phyloP scores from a whole-genome alignment of 2,797 vertebrate genomes.

The Chromobotia macracanthus region DNA sequence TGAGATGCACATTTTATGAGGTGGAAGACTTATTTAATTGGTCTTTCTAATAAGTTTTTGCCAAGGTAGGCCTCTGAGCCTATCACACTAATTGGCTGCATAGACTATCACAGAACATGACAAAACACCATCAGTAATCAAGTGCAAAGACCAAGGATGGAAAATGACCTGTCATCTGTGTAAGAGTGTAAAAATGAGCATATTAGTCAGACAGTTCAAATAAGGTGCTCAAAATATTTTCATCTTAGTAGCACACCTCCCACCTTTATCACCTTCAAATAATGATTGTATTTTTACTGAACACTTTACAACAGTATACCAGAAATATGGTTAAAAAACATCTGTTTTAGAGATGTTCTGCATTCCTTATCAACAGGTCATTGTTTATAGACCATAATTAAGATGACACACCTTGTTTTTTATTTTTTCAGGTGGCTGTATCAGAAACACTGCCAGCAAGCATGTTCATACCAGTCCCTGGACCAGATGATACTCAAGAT shows the following conservation, averaged over 20 bases:
- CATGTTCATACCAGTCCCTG: constrained; percentile 91
- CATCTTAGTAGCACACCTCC: constrained; percentile 4
- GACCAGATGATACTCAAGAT: constrained; percentile 87
- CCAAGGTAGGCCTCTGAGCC: constrained; percentile 84
- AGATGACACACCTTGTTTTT: constrained; percentile 58
- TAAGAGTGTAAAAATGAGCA: constrained; percentile 31
- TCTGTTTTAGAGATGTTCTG: constrained; percentile 1
- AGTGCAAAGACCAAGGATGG: constrained; percentile 79
- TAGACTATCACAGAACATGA: constrained; percentile 83
- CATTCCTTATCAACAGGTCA: constrained; percentile 27
- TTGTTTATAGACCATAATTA: constrained; percentile 51
- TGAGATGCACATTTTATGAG: constrained; percentile 62
- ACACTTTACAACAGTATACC: not conserved
- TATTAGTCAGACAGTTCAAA: constrained; percentile 40
- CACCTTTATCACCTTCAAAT: not conserved
- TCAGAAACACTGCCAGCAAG: constrained; percentile 95
- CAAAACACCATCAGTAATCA: constrained; percentile 87
- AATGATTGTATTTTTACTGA: not conserved
- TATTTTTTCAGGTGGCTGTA: constrained; percentile 87
- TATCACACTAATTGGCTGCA: constrained; percentile 87
- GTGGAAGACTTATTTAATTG: constrained; percentile 82
- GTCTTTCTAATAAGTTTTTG: constrained; percentile 83
- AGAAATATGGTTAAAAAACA: not conserved
- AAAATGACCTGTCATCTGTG: constrained; percentile 73
- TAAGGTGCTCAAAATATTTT: constrained; percentile 11